Evolutionary conservation across 2,797 vertebrate genomes (phyloP).

Genomic region (Otus scops): DNA sequence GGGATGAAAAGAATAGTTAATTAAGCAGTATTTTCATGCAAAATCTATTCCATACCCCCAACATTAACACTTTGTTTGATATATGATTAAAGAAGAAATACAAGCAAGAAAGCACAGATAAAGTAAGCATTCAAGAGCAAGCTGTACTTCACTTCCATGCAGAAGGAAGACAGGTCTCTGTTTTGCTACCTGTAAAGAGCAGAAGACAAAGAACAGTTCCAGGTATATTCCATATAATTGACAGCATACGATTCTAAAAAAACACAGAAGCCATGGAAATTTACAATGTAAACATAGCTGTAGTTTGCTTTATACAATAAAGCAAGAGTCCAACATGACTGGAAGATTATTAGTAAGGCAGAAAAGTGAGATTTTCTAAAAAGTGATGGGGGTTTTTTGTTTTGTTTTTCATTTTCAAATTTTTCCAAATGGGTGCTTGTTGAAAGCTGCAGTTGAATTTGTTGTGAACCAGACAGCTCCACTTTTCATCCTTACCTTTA

Average conservation of each 20-base stretch:
- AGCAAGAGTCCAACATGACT: not conserved
- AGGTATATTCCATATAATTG: not conserved
- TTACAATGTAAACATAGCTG: not conserved
- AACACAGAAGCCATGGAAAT: not conserved
- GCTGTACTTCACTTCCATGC: not conserved
- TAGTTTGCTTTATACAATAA: not conserved
- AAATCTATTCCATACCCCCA: not conserved
- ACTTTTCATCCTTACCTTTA: not conserved
- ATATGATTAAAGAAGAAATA: constrained; percentile 3
- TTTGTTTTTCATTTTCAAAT: not conserved
- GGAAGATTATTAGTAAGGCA: not conserved
- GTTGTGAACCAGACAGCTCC: not conserved
- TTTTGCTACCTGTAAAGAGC: not conserved
- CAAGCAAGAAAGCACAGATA: not conserved
- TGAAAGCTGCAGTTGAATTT: not conserved
- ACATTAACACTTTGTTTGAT: not conserved
- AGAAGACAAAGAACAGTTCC: not conserved
- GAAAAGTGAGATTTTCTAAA: not conserved
- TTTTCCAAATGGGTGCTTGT: not conserved
- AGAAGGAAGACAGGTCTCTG: not conserved
- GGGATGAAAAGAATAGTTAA: not conserved
- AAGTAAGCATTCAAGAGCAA: not conserved
- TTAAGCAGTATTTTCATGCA: not conserved
- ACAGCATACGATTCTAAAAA: not conserved
- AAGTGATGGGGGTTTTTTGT: too few relatives aligned